Evolutionary conservation across 2,888 invertebrate species (phyloP).

Genomic region (Gari tellinella): DNA sequence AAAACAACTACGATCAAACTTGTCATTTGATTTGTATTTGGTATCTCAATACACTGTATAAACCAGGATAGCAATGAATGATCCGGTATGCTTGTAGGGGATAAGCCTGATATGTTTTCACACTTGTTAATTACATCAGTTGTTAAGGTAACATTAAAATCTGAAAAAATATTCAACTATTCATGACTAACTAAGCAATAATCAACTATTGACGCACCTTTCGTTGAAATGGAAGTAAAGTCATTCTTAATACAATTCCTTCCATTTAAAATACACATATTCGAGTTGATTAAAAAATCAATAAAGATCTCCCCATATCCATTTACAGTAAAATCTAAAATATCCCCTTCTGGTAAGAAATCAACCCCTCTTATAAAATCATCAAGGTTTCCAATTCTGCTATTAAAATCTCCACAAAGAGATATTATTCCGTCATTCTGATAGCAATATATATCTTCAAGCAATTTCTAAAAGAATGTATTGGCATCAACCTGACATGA

Average conservation of each 20-base stretch:
- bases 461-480: not conserved
- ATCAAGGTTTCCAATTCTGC: not conserved
- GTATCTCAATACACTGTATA: not conserved
- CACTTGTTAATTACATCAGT: conserved; percentile 2
- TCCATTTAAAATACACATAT: conserved; percentile 1
- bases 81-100: conserved; percentile 2
- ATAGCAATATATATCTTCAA: not conserved
- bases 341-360: not conserved
- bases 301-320: not conserved
- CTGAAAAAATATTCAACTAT: not conserved
- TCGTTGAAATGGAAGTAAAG: conserved; percentile 5
- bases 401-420: conserved; percentile 1
- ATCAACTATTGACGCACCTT: not conserved
- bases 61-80: not conserved
- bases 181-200: conserved; percentile 23
- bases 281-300: conserved; percentile 2
- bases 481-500: not conserved
- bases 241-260: conserved; percentile 2
- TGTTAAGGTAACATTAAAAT: conserved; percentile 9
- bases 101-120: no score
- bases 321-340: not conserved
- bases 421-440: not conserved
- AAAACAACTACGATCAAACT: no score
- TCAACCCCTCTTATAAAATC: not conserved
- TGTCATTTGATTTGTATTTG: no score